Base-by-base conservation (phyloP, 2,888 invertebrate species). In the Pediacus dermestoides region DNA sequence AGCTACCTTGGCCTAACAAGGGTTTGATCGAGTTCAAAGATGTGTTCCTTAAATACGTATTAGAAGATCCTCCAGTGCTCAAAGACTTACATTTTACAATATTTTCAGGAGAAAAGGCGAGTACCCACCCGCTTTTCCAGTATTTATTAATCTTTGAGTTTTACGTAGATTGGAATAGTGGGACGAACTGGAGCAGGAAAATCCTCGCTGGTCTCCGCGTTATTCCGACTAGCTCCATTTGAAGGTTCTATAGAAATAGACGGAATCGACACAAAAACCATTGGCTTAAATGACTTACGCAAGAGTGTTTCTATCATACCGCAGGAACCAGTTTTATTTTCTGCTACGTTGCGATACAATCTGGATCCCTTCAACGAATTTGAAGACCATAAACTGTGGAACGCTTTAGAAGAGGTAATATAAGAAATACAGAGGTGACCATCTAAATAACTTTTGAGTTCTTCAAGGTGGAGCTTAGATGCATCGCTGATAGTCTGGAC, bases 141-240 rank as follows among this genome's bases (percentile, higher is more conserved):
- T n/a, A n/a, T n/a, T n/a, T n/a, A n/a, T n/a, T n/a, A n/a, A n/a
- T n/a, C n/a, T n/a, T n/a, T n/a, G n/a, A n/a, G n/a, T n/a, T n/a
- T n/a, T n/a, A n/a, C n/a, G n/a, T n/a, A 88, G 71, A 75, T 88
- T 30, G 88, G 88, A 30, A 83, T 89, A 44, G 88, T 88, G 1
- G 90, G 91, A 0, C 77, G 90, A 33, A 90, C 90, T 0, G 90
- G 90, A 2, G 89, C 90, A n/a, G 90, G 90, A n/a, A 88, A 88
- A 63, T 85, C 86, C 0, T 86, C 87, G 0, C 70, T 88, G 11
- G 83, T 88, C 50, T 78, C 87, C 4, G 85, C 90, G 1, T 70
- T 94, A 12, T 93, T 93, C 68, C 78, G 89, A 2, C 66, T 93
- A 50, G 81, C 86, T 0, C 82, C 84, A 32, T 79, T 85, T 13